Percentiles rank a stretch among this genome's conserved stretches.
phyloP scores from a whole-genome alignment of 2,888 invertebrate genomes.

The Acanthosoma haemorrhoidale region DNA sequence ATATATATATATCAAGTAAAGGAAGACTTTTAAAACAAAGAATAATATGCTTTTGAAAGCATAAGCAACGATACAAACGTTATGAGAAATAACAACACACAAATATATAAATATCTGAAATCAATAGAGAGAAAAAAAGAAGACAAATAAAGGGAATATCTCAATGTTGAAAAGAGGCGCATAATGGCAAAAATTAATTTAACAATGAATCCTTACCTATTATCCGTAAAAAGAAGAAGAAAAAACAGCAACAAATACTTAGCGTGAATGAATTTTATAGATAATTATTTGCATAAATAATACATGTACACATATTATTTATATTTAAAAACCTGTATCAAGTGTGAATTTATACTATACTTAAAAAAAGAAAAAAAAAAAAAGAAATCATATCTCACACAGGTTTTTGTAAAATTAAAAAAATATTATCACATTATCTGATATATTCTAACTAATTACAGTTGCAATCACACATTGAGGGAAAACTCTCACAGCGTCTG shows the following conservation, averaged over 20 bases:
- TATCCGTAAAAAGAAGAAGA: neutral
- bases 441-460: conserved; percentile 20
- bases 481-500: neutral
- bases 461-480: conserved; percentile 6
- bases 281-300: neutral
- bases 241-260: conserved; percentile 5
- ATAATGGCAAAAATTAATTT: no score
- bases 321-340: neutral
- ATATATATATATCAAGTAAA: neutral
- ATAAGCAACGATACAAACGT: conserved; percentile 4
- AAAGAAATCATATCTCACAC: neutral
- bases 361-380: conserved; percentile 4
- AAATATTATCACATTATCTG: conserved; percentile 24
- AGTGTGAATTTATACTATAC: neutral
- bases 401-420: conserved; percentile 14
- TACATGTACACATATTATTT: neutral
- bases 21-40: conserved; percentile 6
- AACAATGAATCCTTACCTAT: neutral
- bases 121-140: neutral
- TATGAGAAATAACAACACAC: conserved; percentile 1
- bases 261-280: neutral
- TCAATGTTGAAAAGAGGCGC: neutral
- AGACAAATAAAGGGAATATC: neutral
- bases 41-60: neutral
- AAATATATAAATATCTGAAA: neutral